A percentile compares a stretch with the other conserved stretches of the same genome.
These are phyloP conservation scores for Leiothrix lutea DNA, from an alignment of 2,113 vertebrate genomes.

Conservation along the genomic window DNA sequence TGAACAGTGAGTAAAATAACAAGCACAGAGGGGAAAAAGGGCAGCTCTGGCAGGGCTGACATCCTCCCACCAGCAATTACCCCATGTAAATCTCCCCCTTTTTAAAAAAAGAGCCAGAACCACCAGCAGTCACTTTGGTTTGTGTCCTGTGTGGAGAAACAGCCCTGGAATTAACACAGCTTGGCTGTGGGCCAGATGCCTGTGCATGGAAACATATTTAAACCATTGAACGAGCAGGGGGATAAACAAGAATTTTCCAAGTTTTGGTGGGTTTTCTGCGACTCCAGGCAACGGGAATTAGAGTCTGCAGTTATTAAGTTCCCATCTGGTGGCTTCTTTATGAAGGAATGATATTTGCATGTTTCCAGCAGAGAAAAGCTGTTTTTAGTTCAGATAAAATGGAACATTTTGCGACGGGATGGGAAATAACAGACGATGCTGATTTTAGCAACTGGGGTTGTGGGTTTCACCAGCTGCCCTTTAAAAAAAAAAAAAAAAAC, in stretches of 20 bases:
- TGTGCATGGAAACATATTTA: slow-evolving; percentile 38
- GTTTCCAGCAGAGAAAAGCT: slow-evolving; percentile 71
- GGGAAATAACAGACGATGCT: slow-evolving; percentile 66
- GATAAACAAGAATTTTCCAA: slow-evolving; percentile 57
- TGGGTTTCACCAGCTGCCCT: slow-evolving; percentile 64
- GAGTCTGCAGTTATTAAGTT: slow-evolving; percentile 65
- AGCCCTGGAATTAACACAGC: background rate
- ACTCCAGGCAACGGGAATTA: slow-evolving; percentile 56
- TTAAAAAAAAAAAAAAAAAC: background rate
- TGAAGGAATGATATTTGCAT: slow-evolving; percentile 68
- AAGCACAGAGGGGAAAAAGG: slow-evolving; percentile 1
- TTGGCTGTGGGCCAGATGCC: background rate
- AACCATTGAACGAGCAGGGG: slow-evolving; percentile 12
- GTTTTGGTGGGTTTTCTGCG: slow-evolving; percentile 51
- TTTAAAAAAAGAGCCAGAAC: background rate
- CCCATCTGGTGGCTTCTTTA: slow-evolving; percentile 69
- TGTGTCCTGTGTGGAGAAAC: background rate
- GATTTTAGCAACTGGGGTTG: slow-evolving; percentile 66
- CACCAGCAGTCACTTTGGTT: background rate
- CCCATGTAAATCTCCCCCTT: background rate
- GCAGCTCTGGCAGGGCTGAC: background rate
- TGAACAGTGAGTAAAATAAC: slow-evolving; percentile 30
- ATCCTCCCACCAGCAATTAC: background rate
- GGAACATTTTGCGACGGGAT: slow-evolving; percentile 44
- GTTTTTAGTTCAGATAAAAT: slow-evolving; percentile 64